Conservation (phyloP, 2,113 vertebrate species). For the Megaleporinus macrocephalus region DNA sequence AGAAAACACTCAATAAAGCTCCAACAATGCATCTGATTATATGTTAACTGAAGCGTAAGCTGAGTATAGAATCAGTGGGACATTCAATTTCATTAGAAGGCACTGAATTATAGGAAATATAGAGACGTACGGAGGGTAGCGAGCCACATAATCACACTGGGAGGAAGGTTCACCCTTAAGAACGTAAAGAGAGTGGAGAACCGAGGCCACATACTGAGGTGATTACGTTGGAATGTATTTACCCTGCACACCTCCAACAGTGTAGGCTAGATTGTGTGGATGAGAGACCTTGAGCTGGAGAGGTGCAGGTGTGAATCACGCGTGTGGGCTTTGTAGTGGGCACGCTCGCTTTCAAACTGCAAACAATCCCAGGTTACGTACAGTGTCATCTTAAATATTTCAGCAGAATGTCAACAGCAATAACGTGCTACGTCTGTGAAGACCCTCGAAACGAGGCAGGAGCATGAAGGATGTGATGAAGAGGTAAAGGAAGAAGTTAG, state of each 20-base stretch:
- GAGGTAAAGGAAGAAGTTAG: background rate
- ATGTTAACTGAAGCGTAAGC: background rate
- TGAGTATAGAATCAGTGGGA: background rate
- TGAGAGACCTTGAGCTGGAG: slow-evolving; percentile 54
- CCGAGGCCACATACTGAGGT: background rate
- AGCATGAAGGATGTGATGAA: background rate
- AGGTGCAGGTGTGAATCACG: slow-evolving; percentile 66
- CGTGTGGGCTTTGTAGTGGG: slow-evolving; percentile 38
- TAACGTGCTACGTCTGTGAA: background rate
- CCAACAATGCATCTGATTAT: background rate
- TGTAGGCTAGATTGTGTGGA: slow-evolving; percentile 54
- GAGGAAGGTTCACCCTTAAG: slow-evolving; percentile 1
- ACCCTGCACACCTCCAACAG: slow-evolving; percentile 52
- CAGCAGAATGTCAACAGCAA: slow-evolving; percentile 2
- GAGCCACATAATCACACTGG: background rate
- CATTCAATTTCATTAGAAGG: background rate
- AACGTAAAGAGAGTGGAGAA: background rate
- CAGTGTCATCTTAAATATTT: background rate
- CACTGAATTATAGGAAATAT: background rate
- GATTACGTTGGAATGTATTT: slow-evolving; percentile 21
- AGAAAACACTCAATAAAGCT: background rate
- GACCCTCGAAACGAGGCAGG: background rate
- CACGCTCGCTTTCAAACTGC: slow-evolving; percentile 17
- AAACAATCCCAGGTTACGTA: background rate
- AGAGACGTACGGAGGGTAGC: background rate